A percentile compares a stretch with the other conserved stretches of the same genome.
These are phyloP conservation scores for Chlorops oryzae DNA, from an alignment of 1,140 invertebrate species.

Conservation along the genomic window DNA sequence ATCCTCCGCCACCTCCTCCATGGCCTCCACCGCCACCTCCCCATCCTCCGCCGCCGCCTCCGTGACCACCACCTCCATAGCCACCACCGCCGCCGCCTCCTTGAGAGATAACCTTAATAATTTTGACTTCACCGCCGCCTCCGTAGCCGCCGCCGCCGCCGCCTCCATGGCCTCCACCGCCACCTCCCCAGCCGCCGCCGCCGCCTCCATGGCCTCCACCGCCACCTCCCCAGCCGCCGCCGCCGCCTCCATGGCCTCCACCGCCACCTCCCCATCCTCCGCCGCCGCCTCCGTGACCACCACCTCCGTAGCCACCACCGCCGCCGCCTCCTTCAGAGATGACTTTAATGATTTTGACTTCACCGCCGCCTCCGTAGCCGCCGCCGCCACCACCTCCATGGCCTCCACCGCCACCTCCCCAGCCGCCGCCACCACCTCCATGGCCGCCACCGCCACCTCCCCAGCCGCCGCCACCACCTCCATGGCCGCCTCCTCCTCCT, in stretches of 20 bases:
- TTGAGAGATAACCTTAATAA: constrained; percentile 27
- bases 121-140: constrained; percentile 18
- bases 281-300: constrained; percentile 16
- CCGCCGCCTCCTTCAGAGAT: constrained; percentile 7
- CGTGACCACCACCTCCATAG: not conserved
- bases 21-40: constrained; percentile 16
- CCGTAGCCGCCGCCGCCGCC: constrained; percentile 15
- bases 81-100: constrained; percentile 2
- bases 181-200: constrained; percentile 13
- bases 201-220: constrained; percentile 17
- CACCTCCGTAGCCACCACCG: constrained; percentile 14
- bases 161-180: constrained; percentile 16
- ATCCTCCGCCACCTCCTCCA: constrained; percentile 13
- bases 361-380: constrained; percentile 14
- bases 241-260: constrained; percentile 14
- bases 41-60: constrained; percentile 5
- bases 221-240: constrained; percentile 13
- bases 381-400: constrained; percentile 3
- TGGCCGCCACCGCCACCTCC: constrained; percentile 12
- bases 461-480: constrained; percentile 9
- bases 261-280: constrained; percentile 11
- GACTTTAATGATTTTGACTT: constrained; percentile 5
- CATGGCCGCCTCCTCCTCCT: constrained; percentile 12
- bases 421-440: constrained; percentile 24
- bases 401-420: constrained; percentile 18